Conservation (phyloP, 2,113 vertebrate genomes). For the Felis chaus region DNA sequence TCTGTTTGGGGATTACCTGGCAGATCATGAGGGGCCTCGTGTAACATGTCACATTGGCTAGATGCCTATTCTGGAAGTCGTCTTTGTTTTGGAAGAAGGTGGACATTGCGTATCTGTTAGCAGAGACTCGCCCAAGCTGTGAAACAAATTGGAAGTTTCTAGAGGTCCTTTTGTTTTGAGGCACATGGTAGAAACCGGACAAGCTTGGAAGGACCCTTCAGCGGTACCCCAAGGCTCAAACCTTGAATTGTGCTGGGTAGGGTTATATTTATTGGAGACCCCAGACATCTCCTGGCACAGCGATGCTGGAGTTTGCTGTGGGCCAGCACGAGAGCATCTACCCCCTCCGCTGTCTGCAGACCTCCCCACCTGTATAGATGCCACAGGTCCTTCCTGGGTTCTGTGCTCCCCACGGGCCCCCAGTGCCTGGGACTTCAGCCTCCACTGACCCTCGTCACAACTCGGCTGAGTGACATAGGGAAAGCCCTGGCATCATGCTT, state of each 20-base stretch:
- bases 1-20: neutral
- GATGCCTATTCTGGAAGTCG: neutral
- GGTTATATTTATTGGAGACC: neutral
- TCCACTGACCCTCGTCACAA: neutral
- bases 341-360: neutral
- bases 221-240: neutral
- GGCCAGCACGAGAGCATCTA: neutral
- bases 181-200: neutral
- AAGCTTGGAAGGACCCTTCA: neutral
- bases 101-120: neutral
- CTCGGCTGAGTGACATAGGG: neutral
- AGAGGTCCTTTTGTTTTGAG: neutral
- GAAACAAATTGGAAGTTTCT: neutral
- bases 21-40: neutral
- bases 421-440: neutral
- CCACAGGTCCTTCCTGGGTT: neutral
- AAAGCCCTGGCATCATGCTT: neutral
- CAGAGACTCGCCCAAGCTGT: neutral
- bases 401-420: neutral
- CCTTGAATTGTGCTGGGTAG: neutral
- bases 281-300: neutral
- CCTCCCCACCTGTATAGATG: neutral
- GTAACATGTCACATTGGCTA: neutral
- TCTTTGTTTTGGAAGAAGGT: neutral
- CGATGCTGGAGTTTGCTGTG: neutral